Evolutionary conservation across 2,888 invertebrate species (phyloP), one percentile per base, ranked within the genome.

Genomic region (Actias luna): DNA sequence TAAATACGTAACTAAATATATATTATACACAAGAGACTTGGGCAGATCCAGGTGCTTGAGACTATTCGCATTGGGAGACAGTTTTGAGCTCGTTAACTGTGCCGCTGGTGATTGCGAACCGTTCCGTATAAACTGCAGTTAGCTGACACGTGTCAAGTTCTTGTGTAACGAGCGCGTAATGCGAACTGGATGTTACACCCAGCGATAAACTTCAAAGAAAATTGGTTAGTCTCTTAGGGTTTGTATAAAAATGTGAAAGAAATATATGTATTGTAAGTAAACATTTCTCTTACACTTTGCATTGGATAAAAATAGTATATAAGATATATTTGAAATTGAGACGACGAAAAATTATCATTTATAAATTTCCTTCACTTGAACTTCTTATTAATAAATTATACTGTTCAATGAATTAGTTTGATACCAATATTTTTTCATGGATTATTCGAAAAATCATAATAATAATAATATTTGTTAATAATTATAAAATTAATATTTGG

Each of bases 131-230:
- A 77, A 73, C 73, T 72, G 70, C 68, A 77, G 74, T 77, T 73
- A 77, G 72, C 70, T 75, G 79, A 73, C 76, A 72, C 70, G 70
- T 73, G 77, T 79, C 80, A 80, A 71, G 70, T 63, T 60, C 64
- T 60, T 63, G 60, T 67, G 73, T 77, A 80, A 80, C 79, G 76
- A 80, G 80, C 72, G 69, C 67, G 70, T 78, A 79, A 81, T 79
- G 78, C 79, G 71, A 77, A 71, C 70, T 71, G 62, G 72, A 69
- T 71, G 62, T 69, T 66, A 50, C 35, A 67, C 74, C 76, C 73
- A 71, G 72, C 77, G 73, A 74, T 76, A 72, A 74, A 73, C 74
- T 70, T 74, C 67, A 69, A 71, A 72, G 65, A 66, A 66, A 66
- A 68, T 69, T 67, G 58, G 65, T 64, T 64, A 65, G 64, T 50